These are phyloP conservation scores for Microdon myrmicae DNA, from an alignment of 2,888 invertebrate genomes.

Conservation along the genomic window DNA sequence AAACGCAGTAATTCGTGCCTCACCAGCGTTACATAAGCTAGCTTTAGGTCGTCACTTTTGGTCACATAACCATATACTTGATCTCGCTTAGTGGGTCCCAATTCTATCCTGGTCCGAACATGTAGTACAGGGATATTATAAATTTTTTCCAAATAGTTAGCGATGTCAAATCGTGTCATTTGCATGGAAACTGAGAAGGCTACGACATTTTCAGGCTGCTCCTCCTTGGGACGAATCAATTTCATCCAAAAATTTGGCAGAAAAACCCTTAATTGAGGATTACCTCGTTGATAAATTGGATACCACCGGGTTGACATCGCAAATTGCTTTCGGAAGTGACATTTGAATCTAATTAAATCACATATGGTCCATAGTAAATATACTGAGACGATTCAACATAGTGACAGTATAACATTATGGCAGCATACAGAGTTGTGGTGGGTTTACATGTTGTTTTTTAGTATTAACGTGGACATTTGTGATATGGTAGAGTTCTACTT, in stretches of 20 bases:
- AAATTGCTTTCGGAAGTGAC: no score
- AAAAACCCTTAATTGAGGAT: constrained; percentile 92
- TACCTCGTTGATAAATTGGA: constrained; percentile 89
- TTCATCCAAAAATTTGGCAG: constrained; percentile 99
- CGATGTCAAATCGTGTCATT: constrained; percentile 92
- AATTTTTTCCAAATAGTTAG: constrained; percentile 95
- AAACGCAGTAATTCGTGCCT: constrained; percentile 55
- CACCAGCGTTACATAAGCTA: constrained; percentile 83
- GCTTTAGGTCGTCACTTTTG: constrained; percentile 85
- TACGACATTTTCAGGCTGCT: constrained; percentile 82
- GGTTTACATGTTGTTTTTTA: no score
- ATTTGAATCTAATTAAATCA: no score
- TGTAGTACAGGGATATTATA: constrained; percentile 85
- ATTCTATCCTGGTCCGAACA: constrained; percentile 78
- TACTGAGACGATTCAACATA: no score
- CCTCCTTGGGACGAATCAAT: constrained; percentile 75
- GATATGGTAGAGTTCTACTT: no score
- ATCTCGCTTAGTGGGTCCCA: constrained; percentile 76
- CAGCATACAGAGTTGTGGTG: no score
- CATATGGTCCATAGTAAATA: no score
- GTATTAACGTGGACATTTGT: no score
- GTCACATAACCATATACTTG: constrained; percentile 73
- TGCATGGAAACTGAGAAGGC: constrained; percentile 91
- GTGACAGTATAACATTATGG: no score
- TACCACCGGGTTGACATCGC: constrained; percentile 74